Percentiles rank a stretch among this genome's conserved stretches.
These are phyloP conservation scores for Capreolus pygargus DNA, from an alignment of 2,113 vertebrate species.

Conservation along the genomic window DNA sequence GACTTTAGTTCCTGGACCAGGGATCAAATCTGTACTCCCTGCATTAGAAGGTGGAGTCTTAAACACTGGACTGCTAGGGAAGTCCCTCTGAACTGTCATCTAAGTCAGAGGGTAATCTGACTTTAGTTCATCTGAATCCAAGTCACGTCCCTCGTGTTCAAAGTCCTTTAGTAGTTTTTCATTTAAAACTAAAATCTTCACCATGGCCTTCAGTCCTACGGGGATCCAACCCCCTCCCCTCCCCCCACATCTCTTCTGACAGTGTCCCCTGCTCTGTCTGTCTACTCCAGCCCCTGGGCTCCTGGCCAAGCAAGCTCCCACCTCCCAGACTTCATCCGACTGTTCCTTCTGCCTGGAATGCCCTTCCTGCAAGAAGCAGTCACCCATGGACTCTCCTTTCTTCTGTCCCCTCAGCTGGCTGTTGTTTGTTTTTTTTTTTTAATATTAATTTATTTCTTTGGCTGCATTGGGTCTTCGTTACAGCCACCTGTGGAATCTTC, in stretches of 20 bases:
- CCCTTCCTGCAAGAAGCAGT: not conserved
- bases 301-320: not conserved
- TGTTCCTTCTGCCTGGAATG: not conserved
- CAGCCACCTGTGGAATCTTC: accelerated
- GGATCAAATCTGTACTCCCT: not conserved
- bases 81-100: not conserved
- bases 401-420: not conserved
- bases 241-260: not conserved
- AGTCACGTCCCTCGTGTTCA: not conserved
- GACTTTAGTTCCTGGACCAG: not conserved
- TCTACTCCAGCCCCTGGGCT: not conserved
- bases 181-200: not conserved
- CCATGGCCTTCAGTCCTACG: not conserved
- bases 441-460: not conserved
- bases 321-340: not conserved
- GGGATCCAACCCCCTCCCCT: not conserved
- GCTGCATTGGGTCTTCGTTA: not conserved
- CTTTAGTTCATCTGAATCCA: not conserved
- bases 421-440: not conserved
- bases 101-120: not conserved
- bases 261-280: not conserved
- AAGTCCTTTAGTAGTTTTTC: not conserved
- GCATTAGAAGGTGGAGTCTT: not conserved
- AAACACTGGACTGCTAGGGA: not conserved
- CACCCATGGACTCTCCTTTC: not conserved